phyloP scores from a whole-genome alignment of 2,888 invertebrate genomes.

The Aleiodes leptofemur region DNA sequence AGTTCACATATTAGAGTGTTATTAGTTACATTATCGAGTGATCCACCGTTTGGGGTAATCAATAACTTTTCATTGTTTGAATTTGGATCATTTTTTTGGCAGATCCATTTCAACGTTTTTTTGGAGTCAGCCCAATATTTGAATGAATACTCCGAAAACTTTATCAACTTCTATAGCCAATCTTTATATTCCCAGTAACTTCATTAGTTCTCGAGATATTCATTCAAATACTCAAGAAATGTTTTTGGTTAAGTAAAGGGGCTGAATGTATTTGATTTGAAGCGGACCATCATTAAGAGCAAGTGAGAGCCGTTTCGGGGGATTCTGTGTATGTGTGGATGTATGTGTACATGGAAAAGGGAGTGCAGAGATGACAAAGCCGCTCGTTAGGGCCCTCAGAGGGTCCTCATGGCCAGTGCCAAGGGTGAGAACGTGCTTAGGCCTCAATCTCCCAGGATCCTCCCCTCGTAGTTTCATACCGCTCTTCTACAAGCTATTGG shows the following conservation, averaged over 20 bases:
- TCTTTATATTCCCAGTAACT: not conserved
- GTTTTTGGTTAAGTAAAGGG: not conserved
- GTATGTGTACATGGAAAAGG: constrained; percentile 19
- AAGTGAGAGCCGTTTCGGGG: constrained; percentile 26
- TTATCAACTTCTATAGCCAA: not conserved
- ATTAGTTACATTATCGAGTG: too few relatives aligned
- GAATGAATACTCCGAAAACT: too few relatives aligned
- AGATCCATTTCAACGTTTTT: too few relatives aligned
- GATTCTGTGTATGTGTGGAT: not conserved
- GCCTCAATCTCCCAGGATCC: constrained; percentile 62
- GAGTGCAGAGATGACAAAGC: constrained; percentile 72
- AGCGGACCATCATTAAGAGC: constrained; percentile 27
- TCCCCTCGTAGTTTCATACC: constrained; percentile 36
- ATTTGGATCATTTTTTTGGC: too few relatives aligned
- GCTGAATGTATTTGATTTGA: constrained; percentile 18
- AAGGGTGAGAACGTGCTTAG: constrained; percentile 76
- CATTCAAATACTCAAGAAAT: constrained; percentile 1
- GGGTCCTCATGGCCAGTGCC: constrained; percentile 73
- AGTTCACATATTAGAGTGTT: too few relatives aligned
- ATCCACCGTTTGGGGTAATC: too few relatives aligned
- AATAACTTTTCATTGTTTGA: too few relatives aligned
- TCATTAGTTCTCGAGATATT: not conserved
- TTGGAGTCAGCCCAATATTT: too few relatives aligned
- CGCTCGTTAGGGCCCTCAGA: constrained; percentile 74
- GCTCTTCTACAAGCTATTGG: constrained; percentile 30